Base-by-base conservation (phyloP, 2,888 invertebrate species). In the Scelioninae gen. 1 region DNA sequence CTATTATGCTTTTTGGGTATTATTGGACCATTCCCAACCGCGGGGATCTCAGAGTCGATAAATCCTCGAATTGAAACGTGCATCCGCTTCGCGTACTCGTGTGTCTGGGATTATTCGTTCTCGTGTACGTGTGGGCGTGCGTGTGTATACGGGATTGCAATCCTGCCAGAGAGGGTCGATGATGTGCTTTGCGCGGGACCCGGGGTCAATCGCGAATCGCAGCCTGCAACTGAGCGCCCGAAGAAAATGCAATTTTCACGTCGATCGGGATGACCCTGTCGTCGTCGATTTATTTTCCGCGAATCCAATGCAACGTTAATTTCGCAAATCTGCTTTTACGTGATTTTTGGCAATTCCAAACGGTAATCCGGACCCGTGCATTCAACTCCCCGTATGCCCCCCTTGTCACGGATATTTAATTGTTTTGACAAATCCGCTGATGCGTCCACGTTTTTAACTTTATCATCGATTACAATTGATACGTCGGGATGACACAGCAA, bases 151-250 rank as follows among this genome's bases (percentile, higher is more conserved):
- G 71, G 58, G 31, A 71, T 82, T 60, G 81, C 81, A 71, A 82
- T 82, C 71, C 81, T 68, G 51, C 65, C 68, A 74, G 72, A 65
- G 79, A 78, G 78, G 82, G 78, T 82, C 82, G 82, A 82, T 82
- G 82, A 82, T 78, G 82, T 82, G 82, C 82, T 82, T 66, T 69
- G 76, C 72, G 68, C 65, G 69, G 69, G 62, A 76, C 80, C 23
- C 72, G 80, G 76, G 83, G 78, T 83, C 83, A 83, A 80, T 83
- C 83, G 80, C 76, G 83, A 76, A 49, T 76, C 76, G 63, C 72
- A 16, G 69, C 60, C 53, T 65, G 72, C 74, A 40, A 80, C 68
- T 51, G 79, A 65, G 55, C 65, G 29, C 16, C 82, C 69, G 83
- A 83, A 76, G 83, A 79, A 79, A 83, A 83, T 79, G 82, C 77